Percentiles rank a stretch among this genome's conserved stretches.
These are phyloP conservation scores for Drosophila robusta DNA, from an alignment of 2,888 invertebrate species.

Conservation along the genomic window DNA sequence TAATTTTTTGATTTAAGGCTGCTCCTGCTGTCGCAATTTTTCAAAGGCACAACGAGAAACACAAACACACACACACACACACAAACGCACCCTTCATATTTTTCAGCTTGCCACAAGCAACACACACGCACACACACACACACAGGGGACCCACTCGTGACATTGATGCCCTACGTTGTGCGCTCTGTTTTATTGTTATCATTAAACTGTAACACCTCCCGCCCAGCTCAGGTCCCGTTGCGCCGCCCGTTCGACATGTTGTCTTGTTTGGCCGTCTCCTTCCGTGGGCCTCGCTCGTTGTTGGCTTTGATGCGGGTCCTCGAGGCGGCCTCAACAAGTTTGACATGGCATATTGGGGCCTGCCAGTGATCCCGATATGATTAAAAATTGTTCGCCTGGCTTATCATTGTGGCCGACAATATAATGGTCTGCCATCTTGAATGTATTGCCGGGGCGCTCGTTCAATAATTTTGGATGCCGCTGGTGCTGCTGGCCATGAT, in stretches of 20 bases:
- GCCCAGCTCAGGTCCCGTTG: neutral
- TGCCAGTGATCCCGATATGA: conserved; percentile 70
- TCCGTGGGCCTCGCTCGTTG: conserved; percentile 8
- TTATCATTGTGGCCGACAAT: conserved; percentile 55
- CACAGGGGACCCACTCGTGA: conserved; percentile 53
- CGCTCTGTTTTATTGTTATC: conserved; percentile 80
- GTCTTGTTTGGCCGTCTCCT: conserved; percentile 54
- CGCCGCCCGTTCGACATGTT: conserved; percentile 43
- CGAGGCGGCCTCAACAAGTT: conserved; percentile 68
- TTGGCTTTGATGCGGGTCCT: conserved; percentile 52
- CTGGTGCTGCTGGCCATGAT: conserved; percentile 62
- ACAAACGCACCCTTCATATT: conserved; percentile 50
- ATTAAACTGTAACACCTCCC: conserved; percentile 75
- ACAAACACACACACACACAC: conserved; percentile 12
- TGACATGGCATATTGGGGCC: conserved; percentile 49
- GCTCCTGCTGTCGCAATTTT: conserved; percentile 71
- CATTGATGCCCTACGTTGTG: conserved; percentile 73
- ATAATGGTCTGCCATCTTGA: conserved; percentile 34
- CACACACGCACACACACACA: conserved; percentile 17
- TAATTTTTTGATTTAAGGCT: conserved; percentile 80
- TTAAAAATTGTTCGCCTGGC: conserved; percentile 72
- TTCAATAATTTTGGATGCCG: conserved; percentile 22
- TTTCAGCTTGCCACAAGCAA: conserved; percentile 54
- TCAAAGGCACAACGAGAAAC: conserved; percentile 53
- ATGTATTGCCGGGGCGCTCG: neutral